Evolutionary conservation across 2,113 vertebrate genomes (phyloP).

Genomic region (Hippocampus guttulatus): DNA sequence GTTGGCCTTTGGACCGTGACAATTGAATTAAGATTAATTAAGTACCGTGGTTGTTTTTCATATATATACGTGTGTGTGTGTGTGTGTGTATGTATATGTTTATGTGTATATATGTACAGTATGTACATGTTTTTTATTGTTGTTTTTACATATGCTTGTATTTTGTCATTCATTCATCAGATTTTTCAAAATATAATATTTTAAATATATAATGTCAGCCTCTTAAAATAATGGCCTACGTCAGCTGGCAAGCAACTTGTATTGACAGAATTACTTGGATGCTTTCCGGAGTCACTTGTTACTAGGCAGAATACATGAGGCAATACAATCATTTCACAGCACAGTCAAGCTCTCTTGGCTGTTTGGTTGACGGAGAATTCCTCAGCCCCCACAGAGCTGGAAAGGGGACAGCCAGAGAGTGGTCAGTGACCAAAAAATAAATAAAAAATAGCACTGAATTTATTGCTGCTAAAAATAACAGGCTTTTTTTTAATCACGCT

Average conservation of each 20-base stretch:
- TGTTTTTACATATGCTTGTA: not conserved
- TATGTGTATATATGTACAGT: too few species aligned
- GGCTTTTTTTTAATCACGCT: not conserved
- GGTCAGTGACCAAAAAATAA: not conserved
- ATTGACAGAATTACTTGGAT: not conserved
- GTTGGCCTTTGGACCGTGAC: not conserved
- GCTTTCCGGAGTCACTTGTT: not conserved
- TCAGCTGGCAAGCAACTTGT: not conserved
- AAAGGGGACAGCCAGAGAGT: not conserved
- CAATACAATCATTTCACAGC: not conserved
- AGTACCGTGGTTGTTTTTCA: not conserved
- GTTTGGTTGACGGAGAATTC: not conserved
- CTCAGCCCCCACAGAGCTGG: not conserved
- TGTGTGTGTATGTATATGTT: too few species aligned
- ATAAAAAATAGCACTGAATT: too few species aligned
- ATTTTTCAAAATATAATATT: too few species aligned
- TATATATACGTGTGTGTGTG: too few species aligned
- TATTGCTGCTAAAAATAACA: not conserved
- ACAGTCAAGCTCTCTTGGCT: not conserved
- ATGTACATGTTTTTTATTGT: too few species aligned
- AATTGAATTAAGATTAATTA: not conserved
- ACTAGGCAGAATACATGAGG: not conserved
- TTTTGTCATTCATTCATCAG: too few species aligned
- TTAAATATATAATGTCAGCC: too few species aligned
- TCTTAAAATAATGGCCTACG: too few species aligned